These are phyloP conservation scores for Halcyon senegalensis DNA, from an alignment of 2,113 vertebrate species.

Conservation along the genomic window DNA sequence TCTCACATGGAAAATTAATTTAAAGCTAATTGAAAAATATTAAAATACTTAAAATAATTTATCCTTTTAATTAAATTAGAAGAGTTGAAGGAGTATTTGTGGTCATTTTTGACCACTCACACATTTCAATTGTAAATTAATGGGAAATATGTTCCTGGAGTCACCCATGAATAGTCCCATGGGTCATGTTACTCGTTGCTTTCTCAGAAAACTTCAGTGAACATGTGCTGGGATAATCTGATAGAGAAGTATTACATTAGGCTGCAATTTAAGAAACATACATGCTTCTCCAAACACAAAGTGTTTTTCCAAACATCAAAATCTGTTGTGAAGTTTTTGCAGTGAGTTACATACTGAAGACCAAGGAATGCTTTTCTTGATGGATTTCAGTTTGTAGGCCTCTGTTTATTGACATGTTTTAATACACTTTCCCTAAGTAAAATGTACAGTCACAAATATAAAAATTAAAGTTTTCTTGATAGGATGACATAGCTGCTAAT, in stretches of 20 bases:
- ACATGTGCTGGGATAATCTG: neutral
- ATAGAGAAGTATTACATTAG: neutral
- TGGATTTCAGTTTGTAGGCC: neutral
- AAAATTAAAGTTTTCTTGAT: neutral
- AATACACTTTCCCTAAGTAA: neutral
- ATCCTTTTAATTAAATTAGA: constrained; percentile 43
- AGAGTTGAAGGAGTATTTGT: constrained; percentile 24
- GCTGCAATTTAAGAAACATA: neutral
- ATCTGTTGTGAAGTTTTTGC: neutral
- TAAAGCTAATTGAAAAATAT: constrained; percentile 17
- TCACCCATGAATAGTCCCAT: neutral
- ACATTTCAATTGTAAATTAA: neutral
- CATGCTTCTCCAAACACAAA: neutral
- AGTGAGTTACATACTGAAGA: neutral
- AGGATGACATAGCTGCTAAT: neutral
- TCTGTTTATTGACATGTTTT: neutral
- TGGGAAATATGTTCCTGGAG: neutral
- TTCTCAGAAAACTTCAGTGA: neutral
- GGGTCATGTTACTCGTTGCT: neutral
- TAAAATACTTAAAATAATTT: constrained; percentile 19
- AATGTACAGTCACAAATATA: neutral
- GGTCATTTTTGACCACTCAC: constrained; percentile 21
- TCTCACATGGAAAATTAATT: constrained; percentile 34
- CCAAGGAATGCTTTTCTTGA: neutral
- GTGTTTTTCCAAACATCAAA: neutral